Base-by-base conservation (phyloP, 2,888 invertebrate genomes). In the Aplocera efformata region DNA sequence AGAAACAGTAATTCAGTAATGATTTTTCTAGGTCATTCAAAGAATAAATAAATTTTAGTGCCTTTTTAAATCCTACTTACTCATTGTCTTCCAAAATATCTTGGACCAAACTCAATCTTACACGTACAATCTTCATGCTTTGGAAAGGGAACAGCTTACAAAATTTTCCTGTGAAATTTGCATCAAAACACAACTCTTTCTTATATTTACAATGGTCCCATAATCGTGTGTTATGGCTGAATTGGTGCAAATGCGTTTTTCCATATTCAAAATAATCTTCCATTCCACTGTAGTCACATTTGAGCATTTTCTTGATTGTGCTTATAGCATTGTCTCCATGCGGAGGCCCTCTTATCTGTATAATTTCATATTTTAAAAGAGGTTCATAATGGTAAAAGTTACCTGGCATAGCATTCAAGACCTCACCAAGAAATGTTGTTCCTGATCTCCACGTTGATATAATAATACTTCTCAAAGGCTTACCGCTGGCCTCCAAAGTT, bases 331-430 rank as follows among this genome's bases (percentile, higher is more conserved):
- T 78, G 25, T 90, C 88, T n/a, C 93, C 91, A 31, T 92, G 80
- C 1, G 94, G 93, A 10, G 93, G 90, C 6, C 93, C 93, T 60
- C 96, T 90, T 42, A 96, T 92, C 86, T 95, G 95, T 53, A 93
- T 90, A 56, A 96, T 95, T 47, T 93, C 94, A 79, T 93, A 94
- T 66, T 94, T 93, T 44, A 96, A 84, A 46, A 97, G 82, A 21
- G 97, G 97, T 77, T 97, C 97, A 70, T 96, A 97, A 72, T 96
- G 96, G 81, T 96, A 97, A 79, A 91, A 97, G 73, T 94, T 96
- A 20, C 92, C 96, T 9, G 96, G 96, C 71, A 96, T 91, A 13
- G 95, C 90, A 72, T 95, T 95, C 30, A 96, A 73, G 27, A 96
- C 91, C 66, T 96, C 96, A 36, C 96, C 96, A 34, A 97, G 89